These are phyloP conservation scores for Phoeniculus purpureus DNA, from an alignment of 2,797 vertebrate species.

Conservation along the genomic window DNA sequence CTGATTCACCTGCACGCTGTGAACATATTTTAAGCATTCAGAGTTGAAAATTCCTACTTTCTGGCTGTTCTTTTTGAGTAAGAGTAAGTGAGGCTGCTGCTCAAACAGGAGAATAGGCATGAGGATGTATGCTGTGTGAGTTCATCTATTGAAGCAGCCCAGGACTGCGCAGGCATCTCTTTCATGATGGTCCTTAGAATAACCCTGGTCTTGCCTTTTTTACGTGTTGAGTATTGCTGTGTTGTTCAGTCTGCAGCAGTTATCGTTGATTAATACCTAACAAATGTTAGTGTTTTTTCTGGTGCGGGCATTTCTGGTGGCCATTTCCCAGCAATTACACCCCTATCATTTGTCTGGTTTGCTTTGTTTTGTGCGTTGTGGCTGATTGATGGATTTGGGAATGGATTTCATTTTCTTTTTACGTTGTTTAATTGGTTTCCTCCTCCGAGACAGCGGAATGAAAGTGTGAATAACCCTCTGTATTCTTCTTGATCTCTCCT, in stretches of 20 bases:
- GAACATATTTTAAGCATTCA: neutral
- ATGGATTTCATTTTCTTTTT: conserved; percentile 49
- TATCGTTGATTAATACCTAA: conserved; percentile 57
- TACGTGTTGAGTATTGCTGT: conserved; percentile 6
- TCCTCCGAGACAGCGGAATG: conserved; percentile 30
- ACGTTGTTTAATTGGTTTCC: conserved; percentile 59
- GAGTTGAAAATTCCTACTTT: conserved; percentile 20
- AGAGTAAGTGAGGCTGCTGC: conserved; percentile 2
- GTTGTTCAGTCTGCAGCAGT: conserved; percentile 1
- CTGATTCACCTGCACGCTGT: neutral
- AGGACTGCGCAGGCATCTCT: neutral
- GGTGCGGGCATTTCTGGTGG: neutral
- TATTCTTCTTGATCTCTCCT: conserved; percentile 1
- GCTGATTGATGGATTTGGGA: conserved; percentile 42
- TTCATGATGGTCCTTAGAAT: conserved; percentile 21
- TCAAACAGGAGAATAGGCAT: neutral
- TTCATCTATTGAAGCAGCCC: neutral
- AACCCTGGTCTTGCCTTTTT: neutral
- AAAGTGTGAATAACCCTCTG: conserved; percentile 44
- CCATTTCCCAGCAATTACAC: conserved; percentile 4
- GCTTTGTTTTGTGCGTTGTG: conserved; percentile 27
- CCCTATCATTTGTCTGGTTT: neutral
- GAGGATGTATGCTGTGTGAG: neutral
- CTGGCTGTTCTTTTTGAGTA: neutral
- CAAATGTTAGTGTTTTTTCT: conserved; percentile 51